Percentiles rank a stretch among this genome's conserved stretches.
Conservation (phyloP, 2,888 invertebrate species). For the Drosophila merina region DNA sequence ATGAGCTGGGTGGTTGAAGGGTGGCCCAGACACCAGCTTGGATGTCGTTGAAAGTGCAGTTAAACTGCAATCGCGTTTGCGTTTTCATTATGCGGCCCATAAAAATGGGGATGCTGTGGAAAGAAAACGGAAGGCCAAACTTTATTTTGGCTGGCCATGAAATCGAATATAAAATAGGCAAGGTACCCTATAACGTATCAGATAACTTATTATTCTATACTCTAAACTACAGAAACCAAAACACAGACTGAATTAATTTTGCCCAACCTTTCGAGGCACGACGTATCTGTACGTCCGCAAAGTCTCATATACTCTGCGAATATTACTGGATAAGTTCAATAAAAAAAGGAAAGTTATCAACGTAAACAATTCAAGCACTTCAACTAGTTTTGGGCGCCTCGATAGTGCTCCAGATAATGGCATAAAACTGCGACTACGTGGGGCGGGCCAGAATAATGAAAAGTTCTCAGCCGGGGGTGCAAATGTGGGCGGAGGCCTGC, state of each 20-base stretch:
- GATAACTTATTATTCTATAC: neutral
- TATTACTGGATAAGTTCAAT: constrained; percentile 21
- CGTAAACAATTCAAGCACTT: constrained; percentile 76
- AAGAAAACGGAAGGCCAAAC: constrained; percentile 36
- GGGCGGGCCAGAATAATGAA: constrained; percentile 40
- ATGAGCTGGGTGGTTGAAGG: neutral
- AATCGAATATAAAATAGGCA: neutral
- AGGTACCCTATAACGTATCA: constrained; percentile 15
- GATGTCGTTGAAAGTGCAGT: constrained; percentile 68
- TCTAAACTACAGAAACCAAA: too few species aligned
- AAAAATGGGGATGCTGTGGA: constrained; percentile 42
- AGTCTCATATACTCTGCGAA: neutral
- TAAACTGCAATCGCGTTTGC: constrained; percentile 71
- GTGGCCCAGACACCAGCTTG: constrained; percentile 12
- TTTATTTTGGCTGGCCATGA: constrained; percentile 29
- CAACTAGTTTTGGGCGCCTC: constrained; percentile 73
- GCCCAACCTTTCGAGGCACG: too few species aligned
- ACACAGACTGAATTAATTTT: too few species aligned
- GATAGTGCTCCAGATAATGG: constrained; percentile 70
- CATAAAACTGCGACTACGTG: constrained; percentile 16
- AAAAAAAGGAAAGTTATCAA: constrained; percentile 63
- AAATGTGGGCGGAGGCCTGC: neutral
- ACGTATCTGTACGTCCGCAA: too few species aligned
- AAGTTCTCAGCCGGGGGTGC: constrained; percentile 30
- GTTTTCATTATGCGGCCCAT: constrained; percentile 67